These are phyloP conservation scores for Macroramphosus scolopax DNA, from an alignment of 2,797 vertebrate genomes.

Conservation along the genomic window DNA sequence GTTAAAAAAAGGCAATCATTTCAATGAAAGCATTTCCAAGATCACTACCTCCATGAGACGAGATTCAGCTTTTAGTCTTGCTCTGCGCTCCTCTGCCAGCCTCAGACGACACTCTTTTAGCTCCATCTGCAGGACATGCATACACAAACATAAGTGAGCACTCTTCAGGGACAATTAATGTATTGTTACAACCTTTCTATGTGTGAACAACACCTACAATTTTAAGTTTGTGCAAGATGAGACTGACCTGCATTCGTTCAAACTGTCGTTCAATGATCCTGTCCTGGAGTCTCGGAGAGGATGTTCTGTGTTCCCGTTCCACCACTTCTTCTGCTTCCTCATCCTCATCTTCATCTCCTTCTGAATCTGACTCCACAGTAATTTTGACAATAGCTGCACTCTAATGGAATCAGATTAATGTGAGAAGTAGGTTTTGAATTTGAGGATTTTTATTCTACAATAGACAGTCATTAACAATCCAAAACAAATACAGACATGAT, in stretches of 20 bases:
- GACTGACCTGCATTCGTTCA: constrained; percentile 58
- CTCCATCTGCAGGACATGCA: constrained; percentile 77
- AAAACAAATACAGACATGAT: too few species aligned
- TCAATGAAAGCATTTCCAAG: background rate
- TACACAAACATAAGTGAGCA: constrained; percentile 5
- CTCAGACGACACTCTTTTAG: constrained; percentile 84
- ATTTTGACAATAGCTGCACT: constrained; percentile 66
- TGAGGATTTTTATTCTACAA: too few species aligned
- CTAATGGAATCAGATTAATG: constrained; percentile 40
- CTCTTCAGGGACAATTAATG: too few species aligned
- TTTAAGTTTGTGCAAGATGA: background rate
- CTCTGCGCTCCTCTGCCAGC: constrained; percentile 84
- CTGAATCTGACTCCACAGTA: constrained; percentile 68
- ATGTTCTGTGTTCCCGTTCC: constrained; percentile 28
- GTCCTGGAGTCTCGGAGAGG: constrained; percentile 33
- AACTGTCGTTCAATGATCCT: constrained; percentile 46
- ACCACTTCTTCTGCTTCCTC: constrained; percentile 43
- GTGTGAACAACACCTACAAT: background rate
- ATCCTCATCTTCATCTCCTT: constrained; percentile 43
- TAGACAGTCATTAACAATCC: too few species aligned
- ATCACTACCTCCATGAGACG: constrained; percentile 83
- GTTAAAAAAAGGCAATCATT: background rate
- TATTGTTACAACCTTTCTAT: too few species aligned
- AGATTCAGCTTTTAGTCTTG: constrained; percentile 83
- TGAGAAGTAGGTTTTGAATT: background rate